Percentiles rank a stretch among this genome's conserved stretches.
phyloP scores from a whole-genome alignment of 2,888 invertebrate genomes.

The Ephialtes manifestator region DNA sequence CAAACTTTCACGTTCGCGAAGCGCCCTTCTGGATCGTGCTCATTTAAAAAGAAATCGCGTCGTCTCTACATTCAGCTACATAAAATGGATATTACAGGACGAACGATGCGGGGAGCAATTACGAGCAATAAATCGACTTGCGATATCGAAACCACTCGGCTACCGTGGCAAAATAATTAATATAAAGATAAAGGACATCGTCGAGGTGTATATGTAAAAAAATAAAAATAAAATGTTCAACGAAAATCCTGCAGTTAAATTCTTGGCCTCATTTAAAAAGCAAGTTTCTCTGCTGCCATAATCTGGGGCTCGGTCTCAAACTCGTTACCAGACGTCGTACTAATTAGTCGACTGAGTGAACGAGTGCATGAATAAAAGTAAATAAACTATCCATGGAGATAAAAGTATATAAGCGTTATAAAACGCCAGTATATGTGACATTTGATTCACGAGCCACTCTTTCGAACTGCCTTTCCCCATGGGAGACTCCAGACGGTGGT shows the following conservation, averaged over 20 bases:
- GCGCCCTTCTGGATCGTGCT: conserved; percentile 25
- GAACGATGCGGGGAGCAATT: conserved; percentile 43
- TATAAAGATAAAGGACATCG: conserved; percentile 25
- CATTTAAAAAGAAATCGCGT: conserved; percentile 43
- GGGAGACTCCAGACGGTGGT: conserved; percentile 22
- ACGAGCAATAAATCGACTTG: conserved; percentile 58
- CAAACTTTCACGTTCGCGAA: conserved; percentile 43
- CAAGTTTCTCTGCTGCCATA: conserved; percentile 3
- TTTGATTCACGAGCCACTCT: conserved; percentile 58
- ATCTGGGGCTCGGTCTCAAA: conserved; percentile 2
- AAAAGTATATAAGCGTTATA: not conserved
- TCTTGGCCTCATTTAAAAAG: conserved; percentile 47
- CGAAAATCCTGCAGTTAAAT: conserved; percentile 23
- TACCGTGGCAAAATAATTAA: conserved; percentile 58
- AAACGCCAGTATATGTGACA: not conserved
- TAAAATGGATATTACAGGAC: not conserved
- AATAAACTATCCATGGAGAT: conserved; percentile 27
- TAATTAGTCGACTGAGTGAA: conserved; percentile 58
- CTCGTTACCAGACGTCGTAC: conserved; percentile 45
- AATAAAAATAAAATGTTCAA: not conserved
- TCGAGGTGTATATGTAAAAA: conserved; percentile 11
- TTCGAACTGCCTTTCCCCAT: conserved; percentile 24
- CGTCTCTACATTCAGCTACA: not conserved
- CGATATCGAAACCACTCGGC: conserved; percentile 25
- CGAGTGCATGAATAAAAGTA: conserved; percentile 32